phyloP scores from a whole-genome alignment of 2,888 invertebrate species.

The Harpalus rubripes region DNA sequence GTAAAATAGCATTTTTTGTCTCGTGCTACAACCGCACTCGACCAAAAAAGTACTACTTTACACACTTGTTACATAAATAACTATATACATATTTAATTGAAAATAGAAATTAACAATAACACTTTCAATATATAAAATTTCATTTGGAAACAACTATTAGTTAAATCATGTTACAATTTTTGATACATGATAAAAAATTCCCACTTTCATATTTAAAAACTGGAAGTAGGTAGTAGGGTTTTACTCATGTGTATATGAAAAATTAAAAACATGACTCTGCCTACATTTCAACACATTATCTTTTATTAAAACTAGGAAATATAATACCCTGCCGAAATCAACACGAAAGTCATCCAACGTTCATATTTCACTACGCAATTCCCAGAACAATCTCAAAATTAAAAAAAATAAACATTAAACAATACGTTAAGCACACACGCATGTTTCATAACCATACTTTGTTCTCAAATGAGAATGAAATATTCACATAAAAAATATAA shows the following conservation, averaged over 20 bases:
- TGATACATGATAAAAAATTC: too few species aligned
- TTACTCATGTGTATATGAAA: neutral
- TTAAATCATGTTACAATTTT: too few species aligned
- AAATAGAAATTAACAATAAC: too few species aligned
- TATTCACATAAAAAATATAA: slow-evolving; percentile 47
- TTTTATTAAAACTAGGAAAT: slow-evolving; percentile 24
- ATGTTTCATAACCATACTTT: slow-evolving; percentile 34
- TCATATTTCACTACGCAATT: slow-evolving; percentile 17
- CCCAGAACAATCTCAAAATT: slow-evolving; percentile 43
- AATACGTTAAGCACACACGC: slow-evolving; percentile 40
- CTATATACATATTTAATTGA: too few species aligned
- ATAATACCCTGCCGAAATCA: slow-evolving; percentile 1
- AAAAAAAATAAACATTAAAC: slow-evolving; percentile 45
- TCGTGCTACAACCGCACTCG: too few species aligned
- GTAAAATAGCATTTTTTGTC: too few species aligned
- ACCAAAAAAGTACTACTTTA: too few species aligned
- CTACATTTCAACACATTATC: slow-evolving; percentile 29
- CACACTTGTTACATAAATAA: too few species aligned
- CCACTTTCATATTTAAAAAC: too few species aligned
- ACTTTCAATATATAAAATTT: too few species aligned
- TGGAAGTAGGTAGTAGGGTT: too few species aligned
- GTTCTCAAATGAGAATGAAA: slow-evolving; percentile 23
- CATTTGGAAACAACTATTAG: too few species aligned
- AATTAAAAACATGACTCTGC: neutral
- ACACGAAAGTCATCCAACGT: slow-evolving; percentile 16